These are phyloP conservation scores for Aphrophora alni DNA, from an alignment of 2,888 invertebrate genomes.

Conservation along the genomic window DNA sequence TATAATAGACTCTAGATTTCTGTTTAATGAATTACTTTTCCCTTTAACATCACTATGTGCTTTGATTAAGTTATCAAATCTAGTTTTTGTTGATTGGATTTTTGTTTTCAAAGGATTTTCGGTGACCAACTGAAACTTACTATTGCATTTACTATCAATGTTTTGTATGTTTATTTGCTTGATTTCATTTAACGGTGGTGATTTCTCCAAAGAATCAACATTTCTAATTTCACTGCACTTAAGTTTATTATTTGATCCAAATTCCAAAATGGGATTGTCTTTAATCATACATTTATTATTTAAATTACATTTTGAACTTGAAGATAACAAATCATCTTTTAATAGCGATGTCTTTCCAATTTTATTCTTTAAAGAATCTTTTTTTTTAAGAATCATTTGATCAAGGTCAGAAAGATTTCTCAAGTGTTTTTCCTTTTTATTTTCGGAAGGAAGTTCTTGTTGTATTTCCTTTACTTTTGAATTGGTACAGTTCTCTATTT, in stretches of 20 bases:
- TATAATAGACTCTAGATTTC: not conserved
- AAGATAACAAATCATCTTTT: too few relatives aligned
- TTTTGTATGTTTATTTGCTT: not conserved
- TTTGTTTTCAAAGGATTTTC: not conserved
- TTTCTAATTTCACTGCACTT: not conserved
- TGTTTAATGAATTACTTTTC: not conserved
- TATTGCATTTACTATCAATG: not conserved
- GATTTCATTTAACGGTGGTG: not conserved
- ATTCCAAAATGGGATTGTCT: not conserved
- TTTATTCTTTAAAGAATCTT: too few relatives aligned
- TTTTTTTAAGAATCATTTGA: not conserved
- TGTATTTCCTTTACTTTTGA: not conserved
- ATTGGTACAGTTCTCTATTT: not conserved
- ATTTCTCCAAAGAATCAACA: not conserved
- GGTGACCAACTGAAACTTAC: not conserved
- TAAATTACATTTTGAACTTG: too few relatives aligned
- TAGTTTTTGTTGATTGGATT: conserved; percentile 17
- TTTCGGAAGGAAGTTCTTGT: not conserved
- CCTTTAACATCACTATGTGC: not conserved
- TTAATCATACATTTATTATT: too few relatives aligned
- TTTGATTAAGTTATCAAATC: conserved; percentile 28
- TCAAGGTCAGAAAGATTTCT: not conserved
- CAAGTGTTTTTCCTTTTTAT: not conserved
- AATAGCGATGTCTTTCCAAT: too few relatives aligned
- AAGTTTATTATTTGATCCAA: not conserved